Conservation (phyloP, 2,797 vertebrate species). For the Artibeus lituratus region DNA sequence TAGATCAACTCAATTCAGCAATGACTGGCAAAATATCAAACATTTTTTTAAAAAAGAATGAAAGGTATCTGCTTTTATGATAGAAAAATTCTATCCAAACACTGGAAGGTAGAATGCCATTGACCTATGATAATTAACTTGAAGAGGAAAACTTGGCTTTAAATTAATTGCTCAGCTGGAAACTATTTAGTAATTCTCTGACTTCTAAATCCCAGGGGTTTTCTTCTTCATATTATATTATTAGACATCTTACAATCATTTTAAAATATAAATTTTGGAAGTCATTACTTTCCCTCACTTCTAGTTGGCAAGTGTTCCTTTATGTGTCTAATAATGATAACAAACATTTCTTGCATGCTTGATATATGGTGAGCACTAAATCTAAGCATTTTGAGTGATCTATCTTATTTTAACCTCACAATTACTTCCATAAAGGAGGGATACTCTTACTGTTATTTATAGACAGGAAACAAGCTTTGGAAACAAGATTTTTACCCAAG, state of each 20-base stretch:
- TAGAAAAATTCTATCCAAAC: slow-evolving; percentile 40
- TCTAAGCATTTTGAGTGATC: neutral
- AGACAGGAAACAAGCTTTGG: neutral
- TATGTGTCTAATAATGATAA: slow-evolving; percentile 23
- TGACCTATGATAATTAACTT: slow-evolving; percentile 72
- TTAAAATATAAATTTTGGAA: slow-evolving; percentile 36
- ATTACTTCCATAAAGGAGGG: neutral
- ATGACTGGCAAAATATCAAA: slow-evolving; percentile 42
- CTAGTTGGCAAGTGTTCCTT: neutral
- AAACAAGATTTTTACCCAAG: neutral
- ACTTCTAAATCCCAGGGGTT: slow-evolving; percentile 57
- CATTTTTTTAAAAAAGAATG: neutral
- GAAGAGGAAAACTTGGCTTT: slow-evolving; percentile 45
- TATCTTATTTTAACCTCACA: neutral
- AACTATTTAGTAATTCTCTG: slow-evolving; percentile 72
- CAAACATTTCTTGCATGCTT: neutral
- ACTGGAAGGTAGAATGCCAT: slow-evolving; percentile 34
- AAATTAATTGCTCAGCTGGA: slow-evolving; percentile 76
- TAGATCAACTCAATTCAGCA: slow-evolving; percentile 40
- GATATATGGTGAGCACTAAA: neutral
- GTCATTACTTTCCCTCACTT: neutral
- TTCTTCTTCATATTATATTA: slow-evolving; percentile 41
- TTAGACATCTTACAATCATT: slow-evolving; percentile 32
- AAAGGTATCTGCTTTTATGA: slow-evolving; percentile 36
- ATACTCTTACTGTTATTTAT: neutral